Evolutionary conservation across 2,797 vertebrate genomes (phyloP).

Genomic region (Florisuga fusca): DNA sequence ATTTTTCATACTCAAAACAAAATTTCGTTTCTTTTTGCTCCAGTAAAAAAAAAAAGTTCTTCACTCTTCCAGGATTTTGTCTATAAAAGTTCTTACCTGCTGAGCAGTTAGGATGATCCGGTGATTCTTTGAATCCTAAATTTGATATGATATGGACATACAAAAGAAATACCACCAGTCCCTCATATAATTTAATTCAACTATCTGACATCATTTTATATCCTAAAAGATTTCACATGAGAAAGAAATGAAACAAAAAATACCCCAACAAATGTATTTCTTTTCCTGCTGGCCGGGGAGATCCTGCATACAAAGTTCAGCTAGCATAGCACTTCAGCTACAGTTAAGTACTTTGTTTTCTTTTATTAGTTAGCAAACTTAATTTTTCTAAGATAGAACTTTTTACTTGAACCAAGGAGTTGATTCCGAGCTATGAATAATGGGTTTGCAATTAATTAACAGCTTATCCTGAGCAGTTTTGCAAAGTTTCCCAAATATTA

Average conservation of each 20-base stretch:
- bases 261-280: background rate
- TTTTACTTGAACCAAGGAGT: background rate
- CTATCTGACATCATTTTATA: background rate
- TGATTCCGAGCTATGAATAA: background rate
- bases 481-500: background rate
- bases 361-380: conserved; percentile 14
- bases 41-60: background rate
- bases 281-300: background rate
- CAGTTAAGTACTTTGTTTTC: background rate
- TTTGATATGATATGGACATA: background rate
- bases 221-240: background rate
- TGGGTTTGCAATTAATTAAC: background rate
- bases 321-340: too few relatives aligned
- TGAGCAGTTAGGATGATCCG: background rate
- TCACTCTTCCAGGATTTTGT: background rate
- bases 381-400: background rate
- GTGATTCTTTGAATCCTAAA: background rate
- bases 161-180: background rate
- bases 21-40: background rate
- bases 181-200: background rate
- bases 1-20: background rate
- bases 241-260: background rate
- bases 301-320: background rate
- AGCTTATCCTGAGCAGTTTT: background rate
- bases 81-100: background rate